Percentiles rank a stretch among this genome's conserved stretches.
phyloP scores from a whole-genome alignment of 2,113 vertebrate genomes.

The Trematocara macrostoma region DNA sequence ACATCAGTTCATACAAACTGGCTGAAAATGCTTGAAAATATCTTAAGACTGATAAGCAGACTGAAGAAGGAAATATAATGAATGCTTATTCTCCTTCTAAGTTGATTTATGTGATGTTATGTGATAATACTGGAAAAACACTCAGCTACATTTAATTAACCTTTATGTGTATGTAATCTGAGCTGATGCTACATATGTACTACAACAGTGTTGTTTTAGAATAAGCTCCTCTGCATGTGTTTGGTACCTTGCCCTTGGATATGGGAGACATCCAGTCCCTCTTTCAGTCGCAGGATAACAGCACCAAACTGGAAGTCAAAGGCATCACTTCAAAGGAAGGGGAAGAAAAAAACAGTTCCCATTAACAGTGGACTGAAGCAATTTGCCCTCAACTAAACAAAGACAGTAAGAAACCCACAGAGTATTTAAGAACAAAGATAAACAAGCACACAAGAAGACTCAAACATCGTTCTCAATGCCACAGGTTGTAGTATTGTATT shows the following conservation, averaged over 20 bases:
- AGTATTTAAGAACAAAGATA: neutral
- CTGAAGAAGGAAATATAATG: neutral
- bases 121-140: neutral
- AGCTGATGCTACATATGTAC: neutral
- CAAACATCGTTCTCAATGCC: neutral
- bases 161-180: neutral
- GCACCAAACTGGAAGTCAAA: slow-evolving; percentile 95
- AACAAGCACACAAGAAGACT: neutral
- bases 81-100: neutral
- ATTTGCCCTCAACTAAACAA: neutral
- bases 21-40: neutral
- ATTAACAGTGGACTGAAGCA: neutral
- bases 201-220: neutral
- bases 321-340: slow-evolving; percentile 78
- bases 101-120: neutral
- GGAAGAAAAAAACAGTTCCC: neutral
- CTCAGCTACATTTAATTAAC: neutral
- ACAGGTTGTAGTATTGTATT: neutral
- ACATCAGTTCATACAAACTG: neutral
- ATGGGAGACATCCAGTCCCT: slow-evolving; percentile 94
- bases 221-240: neutral
- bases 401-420: neutral
- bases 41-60: neutral
- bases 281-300: slow-evolving; percentile 88
- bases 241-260: slow-evolving; percentile 96